Conservation (phyloP, 2,113 vertebrate species). For the Pterophyllum scalare region DNA sequence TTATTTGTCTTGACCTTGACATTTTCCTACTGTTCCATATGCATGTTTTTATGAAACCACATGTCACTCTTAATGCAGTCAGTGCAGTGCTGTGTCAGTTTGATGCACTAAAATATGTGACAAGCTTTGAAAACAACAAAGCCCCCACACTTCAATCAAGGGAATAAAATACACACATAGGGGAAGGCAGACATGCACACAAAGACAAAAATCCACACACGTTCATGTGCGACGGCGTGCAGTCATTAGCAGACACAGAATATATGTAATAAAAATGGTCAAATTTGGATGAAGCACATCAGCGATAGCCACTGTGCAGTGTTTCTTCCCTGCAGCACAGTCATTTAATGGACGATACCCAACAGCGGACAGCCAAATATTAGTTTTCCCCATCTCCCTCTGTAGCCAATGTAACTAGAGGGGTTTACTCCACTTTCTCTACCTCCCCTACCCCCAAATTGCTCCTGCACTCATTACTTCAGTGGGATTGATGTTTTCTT, state of each 20-base stretch:
- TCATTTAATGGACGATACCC: conserved; percentile 63
- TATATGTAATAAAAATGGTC: conserved; percentile 26
- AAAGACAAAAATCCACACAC: background rate
- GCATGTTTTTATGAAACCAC: conserved; percentile 53
- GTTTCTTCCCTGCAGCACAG: conserved; percentile 46
- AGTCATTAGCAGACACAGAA: conserved; percentile 10
- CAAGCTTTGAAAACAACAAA: conserved; percentile 68
- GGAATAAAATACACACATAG: conserved; percentile 26
- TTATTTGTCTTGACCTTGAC: conserved; percentile 68
- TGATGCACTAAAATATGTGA: conserved; percentile 68
- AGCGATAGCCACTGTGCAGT: conserved; percentile 20
- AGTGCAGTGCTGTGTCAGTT: conserved; percentile 35
- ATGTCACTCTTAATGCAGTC: conserved; percentile 57
- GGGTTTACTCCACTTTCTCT: conserved; percentile 27
- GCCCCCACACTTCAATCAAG: conserved; percentile 64
- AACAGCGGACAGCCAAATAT: conserved; percentile 67
- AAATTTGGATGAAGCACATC: conserved; percentile 42
- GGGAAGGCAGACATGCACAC: conserved; percentile 2
- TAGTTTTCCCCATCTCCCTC: conserved; percentile 66
- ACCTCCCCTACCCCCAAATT: conserved; percentile 51
- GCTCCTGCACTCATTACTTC: conserved; percentile 70
- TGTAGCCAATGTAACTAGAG: conserved; percentile 54
- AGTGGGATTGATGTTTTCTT: conserved; percentile 78
- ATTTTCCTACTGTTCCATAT: conserved; percentile 31
- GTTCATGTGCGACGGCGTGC: background rate